Percentiles rank a stretch among this genome's conserved stretches.
phyloP scores from a whole-genome alignment of 1,140 invertebrate species.

The Drosophila arizonae region DNA sequence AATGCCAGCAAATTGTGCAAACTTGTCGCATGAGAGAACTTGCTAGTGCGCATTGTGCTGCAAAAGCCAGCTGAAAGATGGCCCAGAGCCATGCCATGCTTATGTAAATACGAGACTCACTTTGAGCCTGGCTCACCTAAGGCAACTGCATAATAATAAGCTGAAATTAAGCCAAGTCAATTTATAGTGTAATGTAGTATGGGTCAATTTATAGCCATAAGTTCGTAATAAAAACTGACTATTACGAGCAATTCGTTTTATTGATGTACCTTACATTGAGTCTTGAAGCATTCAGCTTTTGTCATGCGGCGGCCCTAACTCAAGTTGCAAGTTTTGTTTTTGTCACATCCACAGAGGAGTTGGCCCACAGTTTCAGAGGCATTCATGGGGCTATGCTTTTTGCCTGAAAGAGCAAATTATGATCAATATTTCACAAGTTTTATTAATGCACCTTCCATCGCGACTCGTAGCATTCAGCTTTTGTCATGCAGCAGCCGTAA shows the following conservation, averaged over 20 bases:
- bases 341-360: no score
- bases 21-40: slow-evolving; percentile 57
- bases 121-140: background rate
- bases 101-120: slow-evolving; percentile 2
- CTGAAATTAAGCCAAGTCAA: slow-evolving; percentile 2
- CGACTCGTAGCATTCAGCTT: no score
- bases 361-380: no score
- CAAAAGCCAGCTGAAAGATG: background rate
- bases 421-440: no score
- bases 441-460: no score
- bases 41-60: slow-evolving; percentile 34
- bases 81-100: slow-evolving; percentile 3
- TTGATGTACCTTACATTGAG: no score
- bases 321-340: no score
- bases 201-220: slow-evolving; percentile 1
- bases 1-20: slow-evolving; percentile 69
- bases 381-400: no score
- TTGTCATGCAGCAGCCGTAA: no score
- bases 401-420: no score
- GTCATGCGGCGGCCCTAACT: no score
- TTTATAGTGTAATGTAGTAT: background rate
- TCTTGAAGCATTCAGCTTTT: no score
- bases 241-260: background rate
- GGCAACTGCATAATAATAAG: slow-evolving; percentile 15
- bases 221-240: background rate